Conservation (phyloP, 2,113 vertebrate genomes). For the Ceyx cyanopectus region DNA sequence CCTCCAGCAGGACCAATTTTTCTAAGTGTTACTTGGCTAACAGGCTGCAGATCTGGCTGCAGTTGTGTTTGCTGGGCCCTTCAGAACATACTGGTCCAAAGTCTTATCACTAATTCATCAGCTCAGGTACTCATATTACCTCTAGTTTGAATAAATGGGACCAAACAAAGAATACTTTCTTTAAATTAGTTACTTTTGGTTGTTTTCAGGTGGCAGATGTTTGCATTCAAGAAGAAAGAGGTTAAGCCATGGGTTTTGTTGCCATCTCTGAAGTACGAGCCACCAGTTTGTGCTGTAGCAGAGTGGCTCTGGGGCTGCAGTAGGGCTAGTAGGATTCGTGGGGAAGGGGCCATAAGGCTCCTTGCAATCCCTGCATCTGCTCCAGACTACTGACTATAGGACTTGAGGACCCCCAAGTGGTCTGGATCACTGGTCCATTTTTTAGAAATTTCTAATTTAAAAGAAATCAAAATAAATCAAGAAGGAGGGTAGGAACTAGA, state of each 20-base stretch:
- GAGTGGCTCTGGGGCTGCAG: too few species aligned
- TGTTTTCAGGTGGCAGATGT: background rate
- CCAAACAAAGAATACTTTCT: background rate
- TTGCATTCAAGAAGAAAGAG: background rate
- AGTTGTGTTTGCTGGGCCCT: background rate
- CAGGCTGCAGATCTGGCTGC: constrained; percentile 22
- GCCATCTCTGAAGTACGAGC: background rate
- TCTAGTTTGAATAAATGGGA: background rate
- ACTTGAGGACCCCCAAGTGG: too few species aligned
- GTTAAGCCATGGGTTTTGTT: background rate
- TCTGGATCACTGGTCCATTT: too few species aligned
- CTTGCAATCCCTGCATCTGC: too few species aligned
- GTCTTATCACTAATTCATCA: background rate
- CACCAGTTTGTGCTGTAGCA: background rate
- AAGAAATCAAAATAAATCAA: background rate
- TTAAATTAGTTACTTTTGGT: background rate
- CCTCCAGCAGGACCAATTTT: constrained; percentile 40
- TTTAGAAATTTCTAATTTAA: too few species aligned
- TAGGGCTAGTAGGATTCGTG: too few species aligned
- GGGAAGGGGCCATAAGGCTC: too few species aligned
- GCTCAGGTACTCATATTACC: background rate
- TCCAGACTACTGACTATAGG: too few species aligned
- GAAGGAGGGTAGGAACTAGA: too few species aligned
- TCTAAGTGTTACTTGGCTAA: background rate
- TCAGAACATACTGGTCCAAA: background rate